Base-by-base conservation (phyloP, 2,888 invertebrate species). In the Caenorhabditis drosophilae region DNA sequence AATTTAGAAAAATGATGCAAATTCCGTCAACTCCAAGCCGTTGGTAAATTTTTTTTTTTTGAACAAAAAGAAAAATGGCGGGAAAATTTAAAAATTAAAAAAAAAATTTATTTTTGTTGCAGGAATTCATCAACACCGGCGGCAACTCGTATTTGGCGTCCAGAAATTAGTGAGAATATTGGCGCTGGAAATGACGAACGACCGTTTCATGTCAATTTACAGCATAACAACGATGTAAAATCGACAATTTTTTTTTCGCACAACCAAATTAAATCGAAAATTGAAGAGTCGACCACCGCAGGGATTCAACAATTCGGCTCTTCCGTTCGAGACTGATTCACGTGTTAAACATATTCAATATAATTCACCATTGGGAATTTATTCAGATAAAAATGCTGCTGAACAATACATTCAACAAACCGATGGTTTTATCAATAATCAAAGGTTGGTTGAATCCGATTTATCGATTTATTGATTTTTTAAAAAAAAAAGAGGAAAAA, bases 331-430 rank as follows among this genome's bases (percentile, higher is more conserved):
- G 16, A 67, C 72, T n/a, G 76, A 76, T 47, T 70, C 72, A 6
- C 56, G 76, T 18, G 76, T 76, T 15, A 73, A 75, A 53, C 73
- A 73, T 25, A 62, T 70, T 27, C 73, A 73, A 34, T 73, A 73
- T 60, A 73, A 73, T 49, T 61, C 64, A 2, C 73, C 73, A 4
- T 49, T 73, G 51, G 70, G 70, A 0, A 61, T 78, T 27, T 78
- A 79, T 57, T 78, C 77, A 20, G 58, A 63, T n/a, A 59, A 70
- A 18, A 70, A 67, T 41, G 73, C 75, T 18, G 78, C 76, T n/a
- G 81, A 80, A 47, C 77, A 77, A 51, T 81, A 81, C 60, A 58
- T 73, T 20, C 72, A 74, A 55, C 76, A 78, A 57, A 81, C 79
- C 12, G 69, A 73, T 11, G 80, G 79, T 41, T 53, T 72, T 20